Conservation (phyloP, 2,797 vertebrate species). For the Oophaga sylvatica region DNA sequence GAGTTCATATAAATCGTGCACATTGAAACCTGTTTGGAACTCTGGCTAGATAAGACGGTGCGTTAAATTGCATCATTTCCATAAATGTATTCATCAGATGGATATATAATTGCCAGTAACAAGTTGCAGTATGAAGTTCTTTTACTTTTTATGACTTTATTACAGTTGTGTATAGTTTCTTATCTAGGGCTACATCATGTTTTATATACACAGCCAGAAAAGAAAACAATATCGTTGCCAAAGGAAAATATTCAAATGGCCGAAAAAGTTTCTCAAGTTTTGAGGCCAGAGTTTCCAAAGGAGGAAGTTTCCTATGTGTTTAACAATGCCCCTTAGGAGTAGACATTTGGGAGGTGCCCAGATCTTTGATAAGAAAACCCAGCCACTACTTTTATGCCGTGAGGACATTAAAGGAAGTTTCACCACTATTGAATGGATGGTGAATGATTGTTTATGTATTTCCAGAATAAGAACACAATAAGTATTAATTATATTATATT, state of each 20-base stretch:
- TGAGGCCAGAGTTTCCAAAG: neutral
- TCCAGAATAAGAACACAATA: neutral
- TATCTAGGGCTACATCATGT: neutral
- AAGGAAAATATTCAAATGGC: neutral
- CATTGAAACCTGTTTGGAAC: too few relatives aligned
- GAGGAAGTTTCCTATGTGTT: constrained; percentile 7
- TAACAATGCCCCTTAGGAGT: neutral
- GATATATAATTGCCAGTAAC: neutral
- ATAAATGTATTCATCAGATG: too few relatives aligned
- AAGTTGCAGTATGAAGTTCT: too few relatives aligned
- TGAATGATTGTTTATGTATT: neutral
- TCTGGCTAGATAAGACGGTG: too few relatives aligned
- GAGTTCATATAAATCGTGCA: too few relatives aligned
- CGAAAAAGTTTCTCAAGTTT: neutral
- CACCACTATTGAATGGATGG: neutral
- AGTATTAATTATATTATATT: too few relatives aligned
- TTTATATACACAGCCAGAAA: neutral
- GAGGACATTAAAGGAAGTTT: neutral
- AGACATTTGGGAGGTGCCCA: neutral
- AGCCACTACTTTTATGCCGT: neutral
- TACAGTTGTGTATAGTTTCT: neutral
- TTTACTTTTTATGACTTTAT: too few relatives aligned
- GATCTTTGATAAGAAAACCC: neutral
- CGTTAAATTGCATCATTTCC: too few relatives aligned
- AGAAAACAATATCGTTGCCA: neutral